phyloP scores from a whole-genome alignment of 2,888 invertebrate species.

The Zygogramma bicolorata region DNA sequence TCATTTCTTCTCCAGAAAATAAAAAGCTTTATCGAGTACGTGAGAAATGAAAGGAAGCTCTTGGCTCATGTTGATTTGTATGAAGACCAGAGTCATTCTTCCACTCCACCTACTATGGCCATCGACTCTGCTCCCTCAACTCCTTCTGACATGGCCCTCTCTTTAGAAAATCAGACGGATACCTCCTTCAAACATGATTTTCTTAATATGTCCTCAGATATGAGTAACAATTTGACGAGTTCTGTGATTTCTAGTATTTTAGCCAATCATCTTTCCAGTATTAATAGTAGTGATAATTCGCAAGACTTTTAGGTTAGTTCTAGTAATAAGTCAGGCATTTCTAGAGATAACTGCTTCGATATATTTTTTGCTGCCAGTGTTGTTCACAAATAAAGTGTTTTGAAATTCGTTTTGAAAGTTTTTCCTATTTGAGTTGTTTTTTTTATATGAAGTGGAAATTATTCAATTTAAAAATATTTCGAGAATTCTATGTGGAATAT shows the following conservation, averaged over 20 bases:
- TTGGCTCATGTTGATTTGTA: slow-evolving; percentile 59
- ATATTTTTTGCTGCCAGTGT: slow-evolving; percentile 25
- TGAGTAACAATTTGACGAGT: slow-evolving; percentile 64
- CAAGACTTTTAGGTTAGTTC: slow-evolving; percentile 58
- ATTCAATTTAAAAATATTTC: too few species aligned
- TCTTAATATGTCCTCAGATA: slow-evolving; percentile 64
- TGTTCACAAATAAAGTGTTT: slow-evolving; percentile 9
- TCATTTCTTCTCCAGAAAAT: slow-evolving; percentile 82
- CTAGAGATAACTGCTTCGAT: slow-evolving; percentile 28
- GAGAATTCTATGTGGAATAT: too few species aligned
- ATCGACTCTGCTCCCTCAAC: slow-evolving; percentile 65
- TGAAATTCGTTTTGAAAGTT: too few species aligned
- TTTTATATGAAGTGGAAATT: too few species aligned
- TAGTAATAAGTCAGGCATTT: background rate
- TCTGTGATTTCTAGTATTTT: slow-evolving; percentile 64
- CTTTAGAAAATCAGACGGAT: slow-evolving; percentile 54
- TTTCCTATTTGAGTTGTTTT: too few species aligned
- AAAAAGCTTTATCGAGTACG: slow-evolving; percentile 72
- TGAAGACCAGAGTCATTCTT: slow-evolving; percentile 61
- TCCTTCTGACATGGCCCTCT: slow-evolving; percentile 62
- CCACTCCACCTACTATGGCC: slow-evolving; percentile 62
- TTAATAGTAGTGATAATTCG: slow-evolving; percentile 60
- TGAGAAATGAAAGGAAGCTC: slow-evolving; percentile 62
- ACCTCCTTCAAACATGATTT: slow-evolving; percentile 50
- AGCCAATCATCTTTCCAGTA: slow-evolving; percentile 57